phyloP scores from a whole-genome alignment of 2,113 vertebrate genomes.

The Festucalex cinctus region DNA sequence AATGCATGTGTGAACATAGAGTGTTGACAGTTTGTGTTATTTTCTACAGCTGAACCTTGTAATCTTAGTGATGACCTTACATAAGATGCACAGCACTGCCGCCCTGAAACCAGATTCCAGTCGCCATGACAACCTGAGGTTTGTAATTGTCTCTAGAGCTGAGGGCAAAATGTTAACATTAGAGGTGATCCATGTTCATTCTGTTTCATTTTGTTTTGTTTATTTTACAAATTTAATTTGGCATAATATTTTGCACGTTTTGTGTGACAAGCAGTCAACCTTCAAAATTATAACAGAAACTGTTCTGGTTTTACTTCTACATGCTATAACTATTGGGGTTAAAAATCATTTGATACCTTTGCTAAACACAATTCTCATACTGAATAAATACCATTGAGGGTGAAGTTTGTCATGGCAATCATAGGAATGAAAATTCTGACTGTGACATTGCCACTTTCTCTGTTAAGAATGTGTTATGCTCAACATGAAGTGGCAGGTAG shows the following conservation, averaged over 20 bases:
- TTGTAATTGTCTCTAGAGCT: slow-evolving; percentile 37
- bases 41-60: slow-evolving; percentile 81
- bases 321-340: neutral
- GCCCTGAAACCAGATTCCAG: slow-evolving; percentile 91
- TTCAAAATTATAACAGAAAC: neutral
- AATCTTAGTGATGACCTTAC: slow-evolving; percentile 88
- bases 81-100: slow-evolving; percentile 87
- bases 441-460: neutral
- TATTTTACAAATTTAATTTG: neutral
- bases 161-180: neutral
- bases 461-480: neutral
- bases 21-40: slow-evolving; percentile 1
- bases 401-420: neutral
- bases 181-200: neutral
- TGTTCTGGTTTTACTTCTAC: neutral
- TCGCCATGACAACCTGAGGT: slow-evolving; percentile 92
- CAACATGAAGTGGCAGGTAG: neutral
- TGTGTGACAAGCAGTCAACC: neutral
- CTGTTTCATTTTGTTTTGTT: neutral
- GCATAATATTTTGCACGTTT: neutral
- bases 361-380: neutral
- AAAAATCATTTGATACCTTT: neutral
- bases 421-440: neutral
- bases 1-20: neutral
- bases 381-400: neutral